These are phyloP conservation scores for Eilema griseolum DNA, from an alignment of 2,888 invertebrate genomes.

Conservation along the genomic window DNA sequence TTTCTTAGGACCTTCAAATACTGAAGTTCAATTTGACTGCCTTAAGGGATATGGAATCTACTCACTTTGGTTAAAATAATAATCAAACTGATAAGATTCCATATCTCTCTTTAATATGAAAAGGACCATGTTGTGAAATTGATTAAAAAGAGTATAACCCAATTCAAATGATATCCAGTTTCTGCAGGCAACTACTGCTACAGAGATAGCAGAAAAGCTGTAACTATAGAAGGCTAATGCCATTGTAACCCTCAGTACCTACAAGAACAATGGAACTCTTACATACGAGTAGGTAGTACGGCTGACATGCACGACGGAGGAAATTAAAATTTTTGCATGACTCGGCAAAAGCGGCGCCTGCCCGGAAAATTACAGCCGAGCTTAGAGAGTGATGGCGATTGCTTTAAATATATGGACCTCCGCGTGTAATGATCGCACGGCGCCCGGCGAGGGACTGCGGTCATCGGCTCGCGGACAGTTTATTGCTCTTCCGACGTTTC, in stretches of 20 bases:
- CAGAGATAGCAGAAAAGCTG: not conserved
- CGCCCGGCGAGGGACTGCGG: slow-evolving; percentile 20
- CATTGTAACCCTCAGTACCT: not conserved
- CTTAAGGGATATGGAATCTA: too few species aligned
- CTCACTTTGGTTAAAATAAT: too few species aligned
- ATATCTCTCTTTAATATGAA: not conserved
- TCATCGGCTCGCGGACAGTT: slow-evolving; percentile 40
- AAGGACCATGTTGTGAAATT: not conserved
- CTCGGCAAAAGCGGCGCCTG: slow-evolving; percentile 32
- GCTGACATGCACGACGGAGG: slow-evolving; percentile 28
- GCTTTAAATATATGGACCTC: slow-evolving; percentile 32
- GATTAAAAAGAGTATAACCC: not conserved
- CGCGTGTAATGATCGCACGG: slow-evolving; percentile 37
- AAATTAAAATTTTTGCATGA: slow-evolving; percentile 54
- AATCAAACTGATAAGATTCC: too few species aligned
- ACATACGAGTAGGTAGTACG: not conserved
- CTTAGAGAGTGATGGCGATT: slow-evolving; percentile 33
- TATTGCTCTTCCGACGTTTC: slow-evolving; percentile 38
- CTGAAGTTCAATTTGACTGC: too few species aligned
- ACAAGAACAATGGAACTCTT: not conserved
- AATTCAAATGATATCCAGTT: not conserved
- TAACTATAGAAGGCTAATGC: not conserved
- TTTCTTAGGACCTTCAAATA: too few species aligned
- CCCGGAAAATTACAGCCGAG: slow-evolving; percentile 41
- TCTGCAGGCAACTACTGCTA: not conserved